Evolutionary conservation across 2,113 vertebrate genomes (phyloP).

Genomic region (Vicugna pacos): DNA sequence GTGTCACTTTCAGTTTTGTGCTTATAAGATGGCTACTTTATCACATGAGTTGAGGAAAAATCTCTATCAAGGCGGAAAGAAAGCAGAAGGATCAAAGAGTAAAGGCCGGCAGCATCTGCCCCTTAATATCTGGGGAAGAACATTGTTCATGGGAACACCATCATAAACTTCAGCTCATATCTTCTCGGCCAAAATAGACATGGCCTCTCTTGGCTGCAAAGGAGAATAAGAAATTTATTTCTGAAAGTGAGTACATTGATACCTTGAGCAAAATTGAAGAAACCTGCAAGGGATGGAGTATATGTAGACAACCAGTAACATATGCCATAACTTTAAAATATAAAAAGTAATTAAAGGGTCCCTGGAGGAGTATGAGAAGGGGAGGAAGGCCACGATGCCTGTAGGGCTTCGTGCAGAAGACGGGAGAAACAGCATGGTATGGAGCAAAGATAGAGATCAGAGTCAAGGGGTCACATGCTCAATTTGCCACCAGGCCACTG

Average conservation of each 20-base stretch:
- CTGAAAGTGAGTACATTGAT: background rate
- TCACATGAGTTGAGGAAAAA: background rate
- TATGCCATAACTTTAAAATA: background rate
- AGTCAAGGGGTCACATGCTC: background rate
- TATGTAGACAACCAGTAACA: background rate
- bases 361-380: background rate
- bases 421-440: background rate
- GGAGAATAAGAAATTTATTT: background rate
- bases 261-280: background rate
- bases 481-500: background rate
- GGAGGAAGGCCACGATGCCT: background rate
- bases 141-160: background rate
- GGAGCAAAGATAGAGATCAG: background rate
- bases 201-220: background rate
- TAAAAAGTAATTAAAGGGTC: background rate
- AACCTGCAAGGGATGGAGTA: background rate
- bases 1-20: background rate
- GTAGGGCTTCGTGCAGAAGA: background rate
- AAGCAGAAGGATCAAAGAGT: background rate
- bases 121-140: background rate
- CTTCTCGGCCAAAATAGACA: background rate
- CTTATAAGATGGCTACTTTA: rapidly evolving
- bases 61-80: background rate
- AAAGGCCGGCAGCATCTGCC: background rate
- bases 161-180: background rate